phyloP scores from a whole-genome alignment of 2,113 vertebrate genomes.

The Rhabdomys dilectus region DNA sequence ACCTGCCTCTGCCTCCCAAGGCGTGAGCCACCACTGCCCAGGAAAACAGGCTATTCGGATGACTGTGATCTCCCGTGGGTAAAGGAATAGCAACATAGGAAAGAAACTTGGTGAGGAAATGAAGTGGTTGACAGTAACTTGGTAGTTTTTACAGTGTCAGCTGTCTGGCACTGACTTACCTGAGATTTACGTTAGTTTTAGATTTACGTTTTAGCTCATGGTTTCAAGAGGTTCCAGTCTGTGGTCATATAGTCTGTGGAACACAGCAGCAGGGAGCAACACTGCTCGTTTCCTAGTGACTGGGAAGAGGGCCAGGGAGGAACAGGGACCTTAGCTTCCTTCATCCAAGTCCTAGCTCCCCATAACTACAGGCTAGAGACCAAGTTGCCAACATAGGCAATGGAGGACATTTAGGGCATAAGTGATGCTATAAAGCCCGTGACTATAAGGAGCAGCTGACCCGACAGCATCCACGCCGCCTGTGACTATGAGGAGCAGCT shows the following conservation, averaged over 20 bases:
- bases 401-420: not conserved
- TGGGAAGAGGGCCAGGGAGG: not conserved
- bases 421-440: not conserved
- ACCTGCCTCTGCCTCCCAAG: too few relatives aligned
- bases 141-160: not conserved
- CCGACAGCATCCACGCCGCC: not conserved
- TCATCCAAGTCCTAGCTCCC: not conserved
- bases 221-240: not conserved
- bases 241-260: too few relatives aligned
- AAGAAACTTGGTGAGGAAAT: not conserved
- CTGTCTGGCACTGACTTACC: not conserved
- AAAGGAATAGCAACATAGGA: not conserved
- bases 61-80: not conserved
- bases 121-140: not conserved
- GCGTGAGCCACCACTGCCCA: too few relatives aligned
- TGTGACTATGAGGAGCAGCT: not conserved
- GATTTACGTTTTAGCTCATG: not conserved
- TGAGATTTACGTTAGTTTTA: not conserved
- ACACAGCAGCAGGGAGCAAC: not conserved
- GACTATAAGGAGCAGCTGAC: not conserved
- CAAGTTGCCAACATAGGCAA: not conserved
- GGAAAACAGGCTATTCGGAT: conserved; percentile 4
- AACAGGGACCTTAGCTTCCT: not conserved
- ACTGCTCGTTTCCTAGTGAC: not conserved
- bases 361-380: not conserved